Conservation (phyloP, 2,888 invertebrate genomes). For the Asteroscopus sphinx region DNA sequence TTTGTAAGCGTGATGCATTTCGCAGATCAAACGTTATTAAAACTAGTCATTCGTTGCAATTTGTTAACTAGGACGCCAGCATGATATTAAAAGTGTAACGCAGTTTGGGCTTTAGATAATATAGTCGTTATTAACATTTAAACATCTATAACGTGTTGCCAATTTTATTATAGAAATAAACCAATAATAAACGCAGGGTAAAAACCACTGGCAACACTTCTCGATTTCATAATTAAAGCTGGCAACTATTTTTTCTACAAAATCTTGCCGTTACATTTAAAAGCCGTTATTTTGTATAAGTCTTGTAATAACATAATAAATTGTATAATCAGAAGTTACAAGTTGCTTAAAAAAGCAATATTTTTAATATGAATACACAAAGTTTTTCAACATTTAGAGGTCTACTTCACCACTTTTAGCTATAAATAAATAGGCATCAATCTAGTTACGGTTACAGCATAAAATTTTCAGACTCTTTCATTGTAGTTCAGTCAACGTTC, state of each 20-base stretch:
- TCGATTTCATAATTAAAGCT: constrained; percentile 9
- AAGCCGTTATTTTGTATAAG: constrained; percentile 1
- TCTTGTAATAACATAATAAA: constrained; percentile 5
- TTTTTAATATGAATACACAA: constrained; percentile 24
- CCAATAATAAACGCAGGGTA: constrained; percentile 24
- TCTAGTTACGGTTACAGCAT: constrained; percentile 4
- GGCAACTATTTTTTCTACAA: constrained; percentile 5
- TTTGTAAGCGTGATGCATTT: constrained; percentile 43
- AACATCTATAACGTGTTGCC: constrained; percentile 31
- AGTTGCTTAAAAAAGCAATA: constrained; percentile 8
- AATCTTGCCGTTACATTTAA: constrained; percentile 7
- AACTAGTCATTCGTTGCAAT: constrained; percentile 77
- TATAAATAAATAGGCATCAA: constrained; percentile 19
- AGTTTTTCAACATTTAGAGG: constrained; percentile 14
- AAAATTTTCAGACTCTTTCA: not conserved
- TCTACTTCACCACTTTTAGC: constrained; percentile 4
- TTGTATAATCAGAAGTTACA: constrained; percentile 4
- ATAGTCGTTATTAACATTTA: constrained; percentile 16
- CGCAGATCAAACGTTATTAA: constrained; percentile 57
- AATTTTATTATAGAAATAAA: constrained; percentile 30
- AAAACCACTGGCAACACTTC: constrained; percentile 23
- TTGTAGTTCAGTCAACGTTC: not conserved
- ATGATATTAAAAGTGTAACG: constrained; percentile 44
- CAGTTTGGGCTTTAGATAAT: constrained; percentile 29
- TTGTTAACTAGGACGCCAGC: constrained; percentile 33